phyloP scores from a whole-genome alignment of 2,113 vertebrate genomes.

The Natator depressus region DNA sequence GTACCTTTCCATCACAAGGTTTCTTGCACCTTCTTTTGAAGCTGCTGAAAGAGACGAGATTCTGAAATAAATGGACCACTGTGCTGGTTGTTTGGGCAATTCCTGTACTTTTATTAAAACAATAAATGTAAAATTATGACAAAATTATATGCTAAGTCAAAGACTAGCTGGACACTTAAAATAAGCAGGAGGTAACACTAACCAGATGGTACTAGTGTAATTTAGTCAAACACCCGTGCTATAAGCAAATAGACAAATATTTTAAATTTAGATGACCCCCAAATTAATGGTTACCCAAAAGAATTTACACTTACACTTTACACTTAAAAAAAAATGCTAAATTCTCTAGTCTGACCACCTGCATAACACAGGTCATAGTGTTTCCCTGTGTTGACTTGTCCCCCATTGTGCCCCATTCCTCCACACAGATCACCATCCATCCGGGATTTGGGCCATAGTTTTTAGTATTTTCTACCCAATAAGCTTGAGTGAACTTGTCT shows the following conservation, averaged over 20 bases:
- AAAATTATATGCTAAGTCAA: not conserved
- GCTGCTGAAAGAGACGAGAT: not conserved
- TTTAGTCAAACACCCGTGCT: not conserved
- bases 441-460: not conserved
- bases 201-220: not conserved
- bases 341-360: not conserved
- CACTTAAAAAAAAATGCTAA: not conserved
- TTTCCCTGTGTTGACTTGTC: not conserved
- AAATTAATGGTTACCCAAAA: not conserved
- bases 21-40: not conserved
- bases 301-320: not conserved
- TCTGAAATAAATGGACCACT: not conserved
- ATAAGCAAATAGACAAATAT: not conserved
- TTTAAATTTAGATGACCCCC: not conserved
- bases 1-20: not conserved
- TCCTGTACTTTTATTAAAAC: not conserved
- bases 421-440: not conserved
- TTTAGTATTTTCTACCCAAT: not conserved
- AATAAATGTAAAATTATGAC: not conserved
- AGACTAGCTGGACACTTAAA: not conserved
- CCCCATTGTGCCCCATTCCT: not conserved
- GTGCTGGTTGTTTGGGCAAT: not conserved
- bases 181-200: not conserved
- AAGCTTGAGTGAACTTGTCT: not conserved
- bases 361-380: not conserved